Evolutionary conservation across 2,888 invertebrate genomes (phyloP), one percentile per base, ranked within the genome.

Genomic region (Timema podura): DNA sequence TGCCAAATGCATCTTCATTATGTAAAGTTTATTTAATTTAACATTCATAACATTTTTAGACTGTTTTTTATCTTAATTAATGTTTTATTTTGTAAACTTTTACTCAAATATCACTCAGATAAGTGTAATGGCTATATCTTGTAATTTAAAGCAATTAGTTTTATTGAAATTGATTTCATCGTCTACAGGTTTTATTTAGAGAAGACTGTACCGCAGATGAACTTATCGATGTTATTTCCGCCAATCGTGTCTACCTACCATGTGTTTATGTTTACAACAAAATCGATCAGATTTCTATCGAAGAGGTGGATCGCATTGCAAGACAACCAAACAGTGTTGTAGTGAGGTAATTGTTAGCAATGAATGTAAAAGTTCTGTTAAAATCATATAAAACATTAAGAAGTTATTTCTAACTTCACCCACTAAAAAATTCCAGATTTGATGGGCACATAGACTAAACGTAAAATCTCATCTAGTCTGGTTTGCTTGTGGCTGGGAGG

Each of bases 221-320:
- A 79, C 87, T 99, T 78, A 98, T 99, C 75, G 99, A 99, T 84
- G 97, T 99, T 68, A 96, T 99, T 76, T 91, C 94, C 67, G 97
- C 93, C 10, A 98, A 96, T 84, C 88, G 98, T 74, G 93, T 95
- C 48, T 98, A 98, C 83, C 86, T 99, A 79, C 96, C 98, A 68
- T 99, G 99, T 81, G 83, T 99, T 69, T 99, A 98, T 84, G 96
- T 98, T 69, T 99, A 98, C 84, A 99, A 99, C 83, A 99, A 99
- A 87, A 96, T 99, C 77, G 99, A 99, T 88, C 98, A 99, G 85
- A 95, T 99, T 78, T 95, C 98, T 67, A 96, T 99, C 75, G 98
- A 99, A 83, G 98, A 98, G 84, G 96, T 98, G 8, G 95, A 98
- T 82, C 86, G 95, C 79, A 89, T 99, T 81, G 98, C 98, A 5